Base-by-base conservation (phyloP, 1,140 invertebrate genomes). In the Microplitis demolitor region DNA sequence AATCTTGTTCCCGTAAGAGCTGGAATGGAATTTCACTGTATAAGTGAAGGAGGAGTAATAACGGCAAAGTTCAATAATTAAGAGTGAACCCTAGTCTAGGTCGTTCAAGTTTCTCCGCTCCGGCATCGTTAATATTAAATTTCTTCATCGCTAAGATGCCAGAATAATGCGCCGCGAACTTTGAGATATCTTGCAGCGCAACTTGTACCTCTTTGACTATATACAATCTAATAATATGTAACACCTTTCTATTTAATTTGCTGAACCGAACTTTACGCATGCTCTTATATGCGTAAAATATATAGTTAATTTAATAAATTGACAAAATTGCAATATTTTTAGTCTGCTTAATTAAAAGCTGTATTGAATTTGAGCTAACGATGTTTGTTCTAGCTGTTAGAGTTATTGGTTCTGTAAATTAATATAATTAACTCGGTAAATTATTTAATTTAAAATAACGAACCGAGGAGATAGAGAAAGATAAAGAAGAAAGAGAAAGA, bases 41-140 rank as follows among this genome's bases (percentile, higher is more conserved):
- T 24, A 24, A 60, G 35, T 58, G 66, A 24, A 24, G 24, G 68
- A 33, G 66, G 68, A 66, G 73, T 74, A 74, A 66, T 70, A 74
- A 70, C 63, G 62, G 67, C 13, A 58, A 74, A 74, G 73, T 74
- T 74, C 68, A 74, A 74, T 70, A 71, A 74, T 74, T 74, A 74
- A 70, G 63, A 54, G 62, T 71, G 58, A 73, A 33, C 66, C 50
- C 34, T 51, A 66, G 24, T 13, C 16, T 35, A 62, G 33, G 58
- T 70, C 50, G 62, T 71, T 70, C 68, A 62, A 66, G 56, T 66
- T 53, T 53, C 56, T 31, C 50, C 67, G 35, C 53, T 64, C 8
- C 67, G 14, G 54, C 54, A 35, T 74, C 73, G 67, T 68, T 66
- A 69, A 74, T 74, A 74, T 74, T 74, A 74, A 74, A 74, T 74